Conservation (phyloP, 2,113 vertebrate genomes). For the Abramis brama region DNA sequence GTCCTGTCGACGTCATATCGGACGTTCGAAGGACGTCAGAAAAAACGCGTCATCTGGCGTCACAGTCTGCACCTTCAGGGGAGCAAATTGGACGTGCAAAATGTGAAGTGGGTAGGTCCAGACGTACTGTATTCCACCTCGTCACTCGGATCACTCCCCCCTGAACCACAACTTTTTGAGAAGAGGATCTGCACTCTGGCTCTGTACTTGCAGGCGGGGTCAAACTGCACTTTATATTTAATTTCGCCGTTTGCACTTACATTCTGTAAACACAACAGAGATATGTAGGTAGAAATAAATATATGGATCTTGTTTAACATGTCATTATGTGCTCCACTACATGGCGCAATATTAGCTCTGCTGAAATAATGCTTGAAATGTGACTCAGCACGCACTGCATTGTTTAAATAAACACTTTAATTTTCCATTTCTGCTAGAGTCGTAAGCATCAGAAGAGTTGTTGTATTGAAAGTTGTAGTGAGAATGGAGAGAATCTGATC, state of each 20-base stretch:
- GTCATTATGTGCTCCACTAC: neutral
- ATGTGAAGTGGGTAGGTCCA: too few species aligned
- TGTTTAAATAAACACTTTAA: neutral
- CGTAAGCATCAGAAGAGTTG: neutral
- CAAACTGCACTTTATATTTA: slow-evolving; percentile 7
- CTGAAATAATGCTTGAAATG: neutral
- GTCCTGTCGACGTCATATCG: too few species aligned
- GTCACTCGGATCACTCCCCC: slow-evolving; percentile 28
- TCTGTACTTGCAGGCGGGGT: slow-evolving; percentile 63
- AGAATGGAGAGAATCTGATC: neutral
- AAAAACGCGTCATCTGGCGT: too few species aligned
- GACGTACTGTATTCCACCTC: slow-evolving; percentile 55
- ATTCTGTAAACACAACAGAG: neutral
- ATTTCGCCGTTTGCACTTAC: too few species aligned
- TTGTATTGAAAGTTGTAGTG: neutral
- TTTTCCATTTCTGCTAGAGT: neutral
- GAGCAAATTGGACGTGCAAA: too few species aligned
- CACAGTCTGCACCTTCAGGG: too few species aligned
- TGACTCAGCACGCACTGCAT: neutral
- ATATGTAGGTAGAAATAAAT: neutral
- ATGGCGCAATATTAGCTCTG: neutral
- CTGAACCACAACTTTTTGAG: rapidly evolving
- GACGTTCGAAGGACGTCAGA: too few species aligned
- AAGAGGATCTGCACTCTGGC: slow-evolving; percentile 28
- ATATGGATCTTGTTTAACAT: neutral